Evolutionary conservation across 37 sponge, comb jelly and placozoan genomes (phyloP).

Genomic region (Geodia barretti): DNA sequence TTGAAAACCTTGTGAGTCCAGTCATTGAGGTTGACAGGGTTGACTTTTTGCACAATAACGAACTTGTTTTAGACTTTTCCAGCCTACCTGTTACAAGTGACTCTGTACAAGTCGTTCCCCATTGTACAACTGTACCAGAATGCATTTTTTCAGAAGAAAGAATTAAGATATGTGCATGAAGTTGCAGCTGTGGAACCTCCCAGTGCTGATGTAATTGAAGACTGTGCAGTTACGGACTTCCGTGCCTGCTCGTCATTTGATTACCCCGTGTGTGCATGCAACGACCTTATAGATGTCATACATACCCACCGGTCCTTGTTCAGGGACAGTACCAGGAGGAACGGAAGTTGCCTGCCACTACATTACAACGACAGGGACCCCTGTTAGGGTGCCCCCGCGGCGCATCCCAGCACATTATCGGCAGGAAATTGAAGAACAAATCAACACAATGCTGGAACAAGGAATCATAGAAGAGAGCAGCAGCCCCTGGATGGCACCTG

Average conservation of each 20-base stretch:
- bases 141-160: neutral
- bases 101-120: neutral
- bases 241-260: neutral
- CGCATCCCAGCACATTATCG: slow-evolving; percentile 59
- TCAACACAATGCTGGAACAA: slow-evolving; percentile 52
- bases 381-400: slow-evolving; percentile 42
- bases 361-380: slow-evolving; percentile 35
- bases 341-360: slow-evolving; percentile 32
- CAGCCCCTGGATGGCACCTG: slow-evolving; percentile 77
- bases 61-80: slow-evolving; percentile 48
- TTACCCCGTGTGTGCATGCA: slow-evolving; percentile 15
- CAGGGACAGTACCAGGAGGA: slow-evolving; percentile 36
- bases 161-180: slow-evolving; percentile 34
- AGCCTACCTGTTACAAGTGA: neutral
- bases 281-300: slow-evolving; percentile 1
- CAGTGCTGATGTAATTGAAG: slow-evolving; percentile 21
- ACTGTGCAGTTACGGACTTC: slow-evolving; percentile 49
- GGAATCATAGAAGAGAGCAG: slow-evolving; percentile 66
- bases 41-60: slow-evolving; percentile 58
- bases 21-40: slow-evolving; percentile 59
- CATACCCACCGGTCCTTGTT: slow-evolving; percentile 26
- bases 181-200: slow-evolving; percentile 11
- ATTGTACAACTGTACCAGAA: neutral
- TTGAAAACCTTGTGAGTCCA: slow-evolving; percentile 40
- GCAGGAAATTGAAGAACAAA: slow-evolving; percentile 47